These are phyloP conservation scores for Malthinus seriepunctatus DNA, from an alignment of 2,888 invertebrate species.

Conservation along the genomic window DNA sequence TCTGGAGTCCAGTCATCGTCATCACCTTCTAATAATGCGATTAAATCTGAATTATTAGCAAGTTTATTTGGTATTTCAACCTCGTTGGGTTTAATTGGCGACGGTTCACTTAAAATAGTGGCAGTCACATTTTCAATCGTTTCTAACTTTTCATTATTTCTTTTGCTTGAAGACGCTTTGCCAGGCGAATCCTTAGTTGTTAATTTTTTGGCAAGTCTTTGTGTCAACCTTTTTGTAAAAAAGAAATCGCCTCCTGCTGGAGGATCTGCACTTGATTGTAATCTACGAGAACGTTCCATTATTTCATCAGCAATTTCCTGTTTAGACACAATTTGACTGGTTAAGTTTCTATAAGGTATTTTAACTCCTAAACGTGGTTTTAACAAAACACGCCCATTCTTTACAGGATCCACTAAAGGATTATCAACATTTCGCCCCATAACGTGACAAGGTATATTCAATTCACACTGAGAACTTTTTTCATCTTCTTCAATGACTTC, in stretches of 20 bases:
- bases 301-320: conserved; percentile 61
- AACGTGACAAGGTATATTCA: conserved; percentile 50
- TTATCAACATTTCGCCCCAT: conserved; percentile 53
- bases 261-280: conserved; percentile 52
- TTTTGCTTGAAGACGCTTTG: conserved; percentile 2
- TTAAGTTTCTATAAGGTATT: conserved; percentile 54
- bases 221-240: conserved; percentile 60
- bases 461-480: background rate
- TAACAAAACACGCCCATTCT: conserved; percentile 47
- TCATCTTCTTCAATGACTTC: background rate
- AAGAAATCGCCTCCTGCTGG: conserved; percentile 54
- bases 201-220: conserved; percentile 56
- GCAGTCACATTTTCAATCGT: background rate
- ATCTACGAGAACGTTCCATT: conserved; percentile 56
- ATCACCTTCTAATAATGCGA: conserved; percentile 62
- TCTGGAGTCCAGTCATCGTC: conserved; percentile 46
- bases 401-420: conserved; percentile 48
- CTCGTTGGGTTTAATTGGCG: conserved; percentile 14
- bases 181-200: background rate
- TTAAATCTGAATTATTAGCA: conserved; percentile 58
- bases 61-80: conserved; percentile 38
- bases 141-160: background rate
- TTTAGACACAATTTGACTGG: conserved; percentile 60
- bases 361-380: conserved; percentile 55
- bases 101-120: conserved; percentile 3